Conservation (phyloP, 2,797 vertebrate genomes). For the Rachycentron canadum region DNA sequence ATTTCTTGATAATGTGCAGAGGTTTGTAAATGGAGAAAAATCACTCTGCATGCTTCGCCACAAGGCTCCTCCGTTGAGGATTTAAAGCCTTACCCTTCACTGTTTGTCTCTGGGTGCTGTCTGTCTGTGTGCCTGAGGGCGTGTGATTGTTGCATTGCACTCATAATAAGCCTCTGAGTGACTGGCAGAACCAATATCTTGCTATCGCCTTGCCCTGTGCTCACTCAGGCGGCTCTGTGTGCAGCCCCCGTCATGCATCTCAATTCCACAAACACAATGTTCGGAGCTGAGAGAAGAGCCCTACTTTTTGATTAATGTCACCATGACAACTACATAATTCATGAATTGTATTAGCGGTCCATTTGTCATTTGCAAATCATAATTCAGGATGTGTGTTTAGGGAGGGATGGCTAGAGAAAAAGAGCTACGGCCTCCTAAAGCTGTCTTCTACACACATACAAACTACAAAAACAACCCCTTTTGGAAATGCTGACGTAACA, state of each 20-base stretch:
- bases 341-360: conserved; percentile 87
- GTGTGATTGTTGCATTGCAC: conserved; percentile 75
- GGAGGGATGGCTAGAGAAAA: conserved; percentile 40
- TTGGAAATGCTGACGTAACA: conserved; percentile 59
- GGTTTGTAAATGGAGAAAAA: conserved; percentile 39
- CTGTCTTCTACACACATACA: conserved; percentile 38
- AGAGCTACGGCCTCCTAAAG: conserved; percentile 40
- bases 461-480: conserved; percentile 25
- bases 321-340: conserved; percentile 89
- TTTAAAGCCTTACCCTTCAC: conserved; percentile 53
- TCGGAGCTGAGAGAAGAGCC: conserved; percentile 67
- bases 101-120: conserved; percentile 60
- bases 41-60: conserved; percentile 22
- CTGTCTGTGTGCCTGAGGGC: conserved; percentile 72
- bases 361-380: conserved; percentile 86
- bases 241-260: conserved; percentile 80
- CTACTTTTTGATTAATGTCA: conserved; percentile 86
- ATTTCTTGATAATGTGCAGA: conserved; percentile 5
- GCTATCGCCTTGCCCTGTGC: conserved; percentile 71
- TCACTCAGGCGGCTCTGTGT: conserved; percentile 67
- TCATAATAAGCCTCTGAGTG: conserved; percentile 80
- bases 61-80: conserved; percentile 30
- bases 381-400: conserved; percentile 78
- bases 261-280: conserved; percentile 85
- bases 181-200: conserved; percentile 82